Conservation (phyloP, 2,113 vertebrate genomes). For the zebrafish (Danio rerio) region DNA sequence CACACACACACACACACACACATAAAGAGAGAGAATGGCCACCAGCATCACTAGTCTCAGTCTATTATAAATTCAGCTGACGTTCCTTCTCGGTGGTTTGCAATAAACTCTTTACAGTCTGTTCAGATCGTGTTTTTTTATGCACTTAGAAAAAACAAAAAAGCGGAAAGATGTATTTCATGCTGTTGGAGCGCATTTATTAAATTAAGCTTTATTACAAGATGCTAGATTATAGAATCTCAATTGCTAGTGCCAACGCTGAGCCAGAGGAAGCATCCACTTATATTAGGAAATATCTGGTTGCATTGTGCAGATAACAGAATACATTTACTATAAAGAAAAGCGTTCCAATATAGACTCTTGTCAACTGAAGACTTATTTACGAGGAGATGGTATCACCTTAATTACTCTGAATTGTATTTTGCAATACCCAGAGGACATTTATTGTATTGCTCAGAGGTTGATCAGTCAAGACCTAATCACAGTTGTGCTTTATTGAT, state of each 20-base stretch:
- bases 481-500: too few relatives aligned
- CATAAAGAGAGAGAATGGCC: neutral
- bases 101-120: neutral
- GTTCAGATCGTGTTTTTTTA: neutral
- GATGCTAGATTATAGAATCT: neutral
- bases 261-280: neutral
- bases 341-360: neutral
- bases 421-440: neutral
- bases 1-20: neutral
- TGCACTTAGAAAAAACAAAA: neutral
- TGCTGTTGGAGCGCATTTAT: neutral
- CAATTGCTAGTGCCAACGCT: neutral
- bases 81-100: neutral
- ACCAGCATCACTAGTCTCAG: neutral
- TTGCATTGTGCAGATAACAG: neutral
- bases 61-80: neutral
- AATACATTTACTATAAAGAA: neutral
- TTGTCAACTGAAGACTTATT: neutral
- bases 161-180: neutral
- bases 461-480: too few relatives aligned
- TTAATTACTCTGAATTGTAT: neutral
- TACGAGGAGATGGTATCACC: neutral
- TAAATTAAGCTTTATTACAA: conserved; percentile 10
- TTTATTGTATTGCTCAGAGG: too few relatives aligned
- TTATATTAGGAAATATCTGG: neutral